These are phyloP conservation scores for Heliocidaris tuberculata DNA, from an alignment of 35 echinoderm and acorn worm species.

Conservation along the genomic window DNA sequence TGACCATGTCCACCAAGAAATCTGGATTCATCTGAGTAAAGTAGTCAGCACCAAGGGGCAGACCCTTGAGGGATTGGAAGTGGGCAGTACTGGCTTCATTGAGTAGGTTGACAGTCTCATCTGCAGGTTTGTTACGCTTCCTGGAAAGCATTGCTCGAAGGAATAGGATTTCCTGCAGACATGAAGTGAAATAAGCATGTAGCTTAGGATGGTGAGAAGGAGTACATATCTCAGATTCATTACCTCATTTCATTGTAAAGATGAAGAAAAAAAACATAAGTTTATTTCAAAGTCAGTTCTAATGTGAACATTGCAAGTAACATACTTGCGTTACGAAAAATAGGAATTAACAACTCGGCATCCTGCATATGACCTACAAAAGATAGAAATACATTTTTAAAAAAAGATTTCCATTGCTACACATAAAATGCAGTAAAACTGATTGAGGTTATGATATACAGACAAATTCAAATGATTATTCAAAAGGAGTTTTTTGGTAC, in stretches of 20 bases:
- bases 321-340: no score
- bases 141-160: conserved; percentile 78
- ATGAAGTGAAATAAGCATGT: neutral
- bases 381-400: no score
- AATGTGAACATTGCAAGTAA: no score
- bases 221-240: no score
- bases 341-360: no score
- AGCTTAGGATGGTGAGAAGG: no score
- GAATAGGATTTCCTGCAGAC: conserved; percentile 80
- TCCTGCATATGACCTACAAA: no score
- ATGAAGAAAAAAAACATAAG: no score
- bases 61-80: conserved; percentile 82
- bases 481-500: no score
- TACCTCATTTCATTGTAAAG: no score
- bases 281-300: no score
- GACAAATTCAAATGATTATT: neutral
- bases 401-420: no score
- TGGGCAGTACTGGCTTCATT: conserved; percentile 85
- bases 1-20: conserved; percentile 89
- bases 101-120: conserved; percentile 69
- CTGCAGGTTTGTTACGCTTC: conserved; percentile 73
- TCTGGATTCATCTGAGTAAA: conserved; percentile 89
- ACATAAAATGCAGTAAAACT: neutral
- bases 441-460: neutral
- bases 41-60: conserved; percentile 77